Evolutionary conservation across 2,797 vertebrate genomes (phyloP), one percentile per base, ranked within the genome.

Genomic region (Hoplostethus atlanticus): DNA sequence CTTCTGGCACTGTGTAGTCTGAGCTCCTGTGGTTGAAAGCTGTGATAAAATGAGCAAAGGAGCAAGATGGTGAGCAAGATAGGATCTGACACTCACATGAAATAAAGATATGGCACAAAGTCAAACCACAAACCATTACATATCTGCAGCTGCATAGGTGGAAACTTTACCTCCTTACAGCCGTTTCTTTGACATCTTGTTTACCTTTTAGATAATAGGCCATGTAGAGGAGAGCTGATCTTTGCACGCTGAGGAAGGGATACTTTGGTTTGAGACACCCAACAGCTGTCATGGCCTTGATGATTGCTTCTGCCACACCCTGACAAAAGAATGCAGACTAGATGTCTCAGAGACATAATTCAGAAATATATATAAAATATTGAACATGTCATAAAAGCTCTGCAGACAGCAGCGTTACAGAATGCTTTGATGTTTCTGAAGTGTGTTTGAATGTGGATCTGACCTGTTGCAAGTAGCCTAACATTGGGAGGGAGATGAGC

Each of bases 381-480:
- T 48, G 6, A 56, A 30, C 13, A 15, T 1, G 1, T 13, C 28
- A 44, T 0, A 50, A 36, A 42, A 13, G 34, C 6, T 28, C 1
- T 48, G 2, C 25, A 47, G n/a, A 44, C 28, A 28, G 3, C 6
- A 34, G 13, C 21, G 31, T 42, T 47, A 8, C 13, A 11, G 36
- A 34, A 59, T 48, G 46, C 36, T 4, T 11, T 4, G 9, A 15
- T 51, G 40, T 28, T 36, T 44, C 63, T 17, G 5, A 8, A 6
- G n/a, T 42, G 12, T 69, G 16, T 44, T 44, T 50, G 47, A 38
- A 38, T 30, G 17, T 38, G 31, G 65, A 34, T 68, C 81, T 84
- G 77, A 96, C 98, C 96, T 99, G 98, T 91, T 99, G 97, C 82
- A 99, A 90, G 87, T 98, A 99, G 77, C 97, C 97, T 73, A 96